Conservation (phyloP, 2,888 invertebrate species). For the Adelphocoris suturalis region DNA sequence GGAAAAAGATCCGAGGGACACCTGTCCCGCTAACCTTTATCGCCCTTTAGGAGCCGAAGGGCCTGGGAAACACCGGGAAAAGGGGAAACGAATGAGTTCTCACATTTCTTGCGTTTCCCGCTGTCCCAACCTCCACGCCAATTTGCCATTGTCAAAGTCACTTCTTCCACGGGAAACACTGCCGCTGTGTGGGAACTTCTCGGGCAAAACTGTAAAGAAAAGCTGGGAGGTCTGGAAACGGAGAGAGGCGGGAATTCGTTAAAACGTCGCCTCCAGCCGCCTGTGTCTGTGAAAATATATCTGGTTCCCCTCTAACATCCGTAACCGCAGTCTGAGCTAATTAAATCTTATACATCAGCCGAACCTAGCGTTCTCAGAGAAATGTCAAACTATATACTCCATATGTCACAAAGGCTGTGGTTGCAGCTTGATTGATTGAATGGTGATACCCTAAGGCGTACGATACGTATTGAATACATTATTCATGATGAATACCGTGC, state of each 20-base stretch:
- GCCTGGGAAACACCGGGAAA: neutral
- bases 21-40: constrained; percentile 12
- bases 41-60: constrained; percentile 13
- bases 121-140: neutral
- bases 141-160: constrained; percentile 26
- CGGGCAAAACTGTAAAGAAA: neutral
- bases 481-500: too few relatives aligned
- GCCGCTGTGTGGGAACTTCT: neutral
- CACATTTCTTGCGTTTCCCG: constrained; percentile 27
- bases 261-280: constrained; percentile 14
- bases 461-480: too few relatives aligned
- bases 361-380: too few relatives aligned
- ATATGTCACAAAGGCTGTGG: too few relatives aligned
- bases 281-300: neutral
- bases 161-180: neutral
- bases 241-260: neutral
- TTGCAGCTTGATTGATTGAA: too few relatives aligned
- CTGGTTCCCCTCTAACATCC: too few relatives aligned
- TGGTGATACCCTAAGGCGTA: too few relatives aligned
- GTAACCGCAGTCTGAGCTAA: neutral
- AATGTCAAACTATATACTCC: too few relatives aligned
- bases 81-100: constrained; percentile 4
- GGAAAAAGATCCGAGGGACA: neutral
- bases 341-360: too few relatives aligned
- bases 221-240: neutral